Base-by-base conservation (phyloP, 2,888 invertebrate species). In the Caenorhabditis afra region DNA sequence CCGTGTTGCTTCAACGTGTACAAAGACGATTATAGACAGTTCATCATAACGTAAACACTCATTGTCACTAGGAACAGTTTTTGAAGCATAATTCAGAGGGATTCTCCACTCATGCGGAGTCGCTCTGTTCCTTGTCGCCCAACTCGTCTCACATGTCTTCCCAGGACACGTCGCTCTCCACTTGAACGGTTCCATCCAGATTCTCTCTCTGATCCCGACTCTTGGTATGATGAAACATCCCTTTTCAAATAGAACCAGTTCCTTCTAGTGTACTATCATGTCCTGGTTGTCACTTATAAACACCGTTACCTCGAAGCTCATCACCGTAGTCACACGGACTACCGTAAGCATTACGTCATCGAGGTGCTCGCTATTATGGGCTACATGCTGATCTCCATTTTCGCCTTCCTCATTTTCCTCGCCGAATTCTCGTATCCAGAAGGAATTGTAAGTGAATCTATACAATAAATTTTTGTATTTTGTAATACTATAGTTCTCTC, bases 1-100 rank as follows among this genome's bases (percentile, higher is more conserved):
- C 66, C 66, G 8, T 66, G 66, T 22, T n/a, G 22, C 2, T 57
- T n/a, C 37, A 55, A 66, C 16, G 57, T 66, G 35, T 66, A 57
- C 39, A 66, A 66, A n/a, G 66, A 66, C 35, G 66, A 57, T 37
- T 55, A 57, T 14, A 12, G 7, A 49, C 45, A 65, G 2, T 65
- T 29, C 44, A 45, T 52, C 11, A 45, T 53, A 12, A 45, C 35
- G 65, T 65, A 41, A 55, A 11, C 12, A 8, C 41, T 22, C 20
- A 20, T 20, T 20, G 14, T 11, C 7, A 3, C 20, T 12, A 2
- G 8, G 11, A 1, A 22, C 20, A 18, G 16, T 39, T 35, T 37
- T 37, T 16, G 39, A n/a, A n/a, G n/a, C n/a, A n/a, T n/a, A n/a
- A n/a, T 29, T 16, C 23, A 53, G 65, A 0, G 53, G 53, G 8